These are phyloP conservation scores for Laodelphax striatellus DNA, from an alignment of 1,140 invertebrate genomes.

Conservation along the genomic window DNA sequence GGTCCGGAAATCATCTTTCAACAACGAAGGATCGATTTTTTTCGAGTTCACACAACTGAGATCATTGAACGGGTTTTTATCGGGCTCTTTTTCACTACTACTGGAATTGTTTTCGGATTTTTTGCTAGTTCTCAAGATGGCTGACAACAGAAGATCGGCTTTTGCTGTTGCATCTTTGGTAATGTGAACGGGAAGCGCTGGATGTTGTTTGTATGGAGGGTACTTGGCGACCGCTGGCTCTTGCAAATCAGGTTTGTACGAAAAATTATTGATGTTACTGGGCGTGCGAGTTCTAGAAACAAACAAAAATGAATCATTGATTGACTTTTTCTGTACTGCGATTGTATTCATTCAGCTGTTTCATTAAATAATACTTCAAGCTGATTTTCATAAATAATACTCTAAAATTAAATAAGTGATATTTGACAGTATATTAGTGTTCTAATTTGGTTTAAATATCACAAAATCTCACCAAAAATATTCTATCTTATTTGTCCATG, in stretches of 20 bases:
- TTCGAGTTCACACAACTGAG: not conserved
- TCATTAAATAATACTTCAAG: no score
- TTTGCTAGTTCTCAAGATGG: constrained; percentile 35
- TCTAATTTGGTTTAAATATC: no score
- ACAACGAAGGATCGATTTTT: not conserved
- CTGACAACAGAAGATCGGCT: constrained; percentile 39
- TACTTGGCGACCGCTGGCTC: not conserved
- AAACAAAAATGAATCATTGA: not conserved
- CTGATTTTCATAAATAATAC: no score
- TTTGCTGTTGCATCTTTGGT: constrained; percentile 26
- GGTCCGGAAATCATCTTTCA: constrained; percentile 2
- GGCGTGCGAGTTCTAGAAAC: not conserved
- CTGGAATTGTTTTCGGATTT: constrained; percentile 24
- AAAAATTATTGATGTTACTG: not conserved
- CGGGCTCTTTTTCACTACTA: no score
- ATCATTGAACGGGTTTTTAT: no score
- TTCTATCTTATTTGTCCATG: no score
- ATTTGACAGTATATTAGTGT: no score
- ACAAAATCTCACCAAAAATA: no score
- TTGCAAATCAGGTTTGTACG: not conserved
- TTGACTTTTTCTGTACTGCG: not conserved
- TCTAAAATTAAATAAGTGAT: no score
- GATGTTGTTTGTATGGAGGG: not conserved
- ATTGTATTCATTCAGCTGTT: not conserved
- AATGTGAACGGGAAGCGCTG: not conserved